Evolutionary conservation across 2,113 vertebrate species (phyloP), one percentile per base, ranked within the genome.

Genomic region (Peromyscus polionotus): DNA sequence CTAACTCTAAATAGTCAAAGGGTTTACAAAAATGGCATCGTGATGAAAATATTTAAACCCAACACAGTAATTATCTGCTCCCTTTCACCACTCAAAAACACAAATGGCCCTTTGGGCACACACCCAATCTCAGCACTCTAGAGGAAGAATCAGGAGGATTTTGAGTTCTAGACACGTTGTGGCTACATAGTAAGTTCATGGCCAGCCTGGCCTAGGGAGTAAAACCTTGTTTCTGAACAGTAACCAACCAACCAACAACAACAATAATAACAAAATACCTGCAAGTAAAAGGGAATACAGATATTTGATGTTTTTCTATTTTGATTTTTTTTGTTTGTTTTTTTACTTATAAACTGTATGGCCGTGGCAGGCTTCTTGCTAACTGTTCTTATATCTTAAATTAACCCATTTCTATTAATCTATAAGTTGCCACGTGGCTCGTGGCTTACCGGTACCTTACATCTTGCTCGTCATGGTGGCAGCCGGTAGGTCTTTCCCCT

Each of bases 1-100:
- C 12, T 88, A 68, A 95, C 54, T 91, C 93, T 88, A 91, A 87
- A 51, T 91, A 96, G 51, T 88, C 59, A 94, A 9, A 36, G 31
- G 81, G 67, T 3, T 90, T 81, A 31, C 8, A 95, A 61, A 96
- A 75, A 14, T 95, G 90, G 72, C 5, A 31, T 33, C 76, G 45
- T 65, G 39, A 76, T 65, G 76, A 91, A 86, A 92, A 86, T 83
- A 77, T 89, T 77, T 97, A 91, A 70, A n/a, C 26, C 73, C 3
- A 51, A 39, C 94, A 57, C 48, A 31, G 19, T 61, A 24, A 39
- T 77, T 54, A 96, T 79, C 88, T 73, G 8, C 9, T 85, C 28
- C 14, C 20, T 87, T 91, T 48, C 26, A 70, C 57, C 81, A 77
- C 26, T 96, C 76, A 95, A 80, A 81, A 13, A 73, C 57, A 91